These are phyloP conservation scores for Ennomos fuscantarius DNA, from an alignment of 2,888 invertebrate genomes.

Conservation along the genomic window DNA sequence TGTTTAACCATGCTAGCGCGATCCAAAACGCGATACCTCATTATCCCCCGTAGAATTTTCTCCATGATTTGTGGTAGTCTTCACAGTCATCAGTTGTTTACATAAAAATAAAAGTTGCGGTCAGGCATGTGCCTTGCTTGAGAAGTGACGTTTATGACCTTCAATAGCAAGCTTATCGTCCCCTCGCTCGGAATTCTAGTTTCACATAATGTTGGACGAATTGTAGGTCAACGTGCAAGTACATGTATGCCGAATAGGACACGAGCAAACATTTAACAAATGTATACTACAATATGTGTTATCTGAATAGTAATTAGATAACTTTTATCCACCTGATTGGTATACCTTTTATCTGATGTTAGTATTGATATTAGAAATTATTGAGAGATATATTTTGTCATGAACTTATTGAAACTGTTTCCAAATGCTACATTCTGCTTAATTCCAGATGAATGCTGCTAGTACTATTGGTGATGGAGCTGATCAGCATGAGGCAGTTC, in stretches of 20 bases:
- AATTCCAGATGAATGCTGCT: conserved; percentile 66
- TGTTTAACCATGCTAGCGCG: conserved; percentile 96
- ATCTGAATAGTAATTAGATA: conserved; percentile 29
- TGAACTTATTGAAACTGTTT: no score
- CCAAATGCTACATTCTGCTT: no score
- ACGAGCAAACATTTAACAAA: neutral
- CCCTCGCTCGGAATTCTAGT: conserved; percentile 41
- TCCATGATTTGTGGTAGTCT: conserved; percentile 86
- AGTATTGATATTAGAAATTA: conserved; percentile 11
- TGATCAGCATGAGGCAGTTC: conserved; percentile 41
- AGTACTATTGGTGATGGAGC: conserved; percentile 68
- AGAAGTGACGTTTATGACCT: conserved; percentile 77
- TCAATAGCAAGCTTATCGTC: conserved; percentile 73
- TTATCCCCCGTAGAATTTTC: conserved; percentile 94
- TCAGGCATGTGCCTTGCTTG: conserved; percentile 37
- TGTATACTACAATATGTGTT: conserved; percentile 11
- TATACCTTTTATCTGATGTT: conserved; percentile 5
- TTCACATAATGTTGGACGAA: conserved; percentile 36
- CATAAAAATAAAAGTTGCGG: conserved; percentile 20
- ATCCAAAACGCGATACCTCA: conserved; percentile 93
- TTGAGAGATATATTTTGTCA: conserved; percentile 26
- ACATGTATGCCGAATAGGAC: conserved; percentile 28
- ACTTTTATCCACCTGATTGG: conserved; percentile 21
- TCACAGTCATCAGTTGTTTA: conserved; percentile 24
- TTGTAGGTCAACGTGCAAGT: conserved; percentile 53